Evolutionary conservation across 2,888 invertebrate species (phyloP).

Genomic region (Sialis lutaria): DNA sequence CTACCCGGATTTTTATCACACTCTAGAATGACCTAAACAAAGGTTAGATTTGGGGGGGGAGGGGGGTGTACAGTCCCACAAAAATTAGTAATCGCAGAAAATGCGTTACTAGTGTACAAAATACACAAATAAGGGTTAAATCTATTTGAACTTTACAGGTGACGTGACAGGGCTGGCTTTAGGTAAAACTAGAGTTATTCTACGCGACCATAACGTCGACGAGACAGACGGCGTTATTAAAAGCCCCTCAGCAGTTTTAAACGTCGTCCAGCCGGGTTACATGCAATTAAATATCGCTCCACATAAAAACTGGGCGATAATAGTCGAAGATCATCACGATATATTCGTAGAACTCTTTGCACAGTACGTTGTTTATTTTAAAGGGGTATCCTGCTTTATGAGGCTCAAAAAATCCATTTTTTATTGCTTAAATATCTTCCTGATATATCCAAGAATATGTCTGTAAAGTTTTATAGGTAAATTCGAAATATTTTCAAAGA

Average conservation of each 20-base stretch:
- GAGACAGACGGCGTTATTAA: conserved; percentile 31
- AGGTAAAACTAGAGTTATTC: conserved; percentile 38
- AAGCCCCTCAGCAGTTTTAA: conserved; percentile 44
- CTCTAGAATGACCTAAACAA: no score
- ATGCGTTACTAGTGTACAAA: no score
- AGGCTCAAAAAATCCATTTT: no score
- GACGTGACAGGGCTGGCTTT: conserved; percentile 30
- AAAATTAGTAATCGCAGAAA: no score
- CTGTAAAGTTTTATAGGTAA: no score
- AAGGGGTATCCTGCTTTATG: no score
- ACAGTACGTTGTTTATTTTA: conserved; percentile 24
- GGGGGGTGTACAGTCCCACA: no score
- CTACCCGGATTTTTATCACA: no score
- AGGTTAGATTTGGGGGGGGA: no score
- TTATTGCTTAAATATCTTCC: no score
- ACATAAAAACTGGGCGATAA: conserved; percentile 55
- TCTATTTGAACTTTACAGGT: conserved; percentile 8
- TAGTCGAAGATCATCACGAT: conserved; percentile 49
- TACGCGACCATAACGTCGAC: conserved; percentile 45
- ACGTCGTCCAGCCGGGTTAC: conserved; percentile 51
- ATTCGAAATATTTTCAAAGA: no score
- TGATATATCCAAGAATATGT: no score
- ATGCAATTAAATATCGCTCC: conserved; percentile 48
- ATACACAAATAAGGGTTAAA: neutral
- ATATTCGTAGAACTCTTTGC: conserved; percentile 50